phyloP scores from a whole-genome alignment of 92 coral and sea anemone genomes.

The Ricordea florida region DNA sequence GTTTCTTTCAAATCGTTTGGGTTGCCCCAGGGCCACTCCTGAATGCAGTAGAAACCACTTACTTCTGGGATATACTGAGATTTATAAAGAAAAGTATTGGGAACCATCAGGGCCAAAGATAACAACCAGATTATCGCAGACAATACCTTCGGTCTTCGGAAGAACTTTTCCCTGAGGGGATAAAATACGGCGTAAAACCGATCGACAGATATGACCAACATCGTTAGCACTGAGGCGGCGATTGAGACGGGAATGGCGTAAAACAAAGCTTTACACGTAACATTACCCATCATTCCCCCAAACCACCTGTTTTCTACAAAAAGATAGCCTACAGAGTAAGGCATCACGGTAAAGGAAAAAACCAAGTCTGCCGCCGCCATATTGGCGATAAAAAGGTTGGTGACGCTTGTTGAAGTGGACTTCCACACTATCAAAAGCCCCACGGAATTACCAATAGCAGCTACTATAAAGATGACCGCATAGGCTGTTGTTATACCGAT shows the following conservation, averaged over 20 bases:
- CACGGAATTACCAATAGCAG: slow-evolving; percentile 44
- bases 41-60: neutral
- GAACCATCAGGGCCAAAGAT: slow-evolving; percentile 31
- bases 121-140: slow-evolving; percentile 27
- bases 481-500: slow-evolving; percentile 44
- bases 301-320: slow-evolving; percentile 1
- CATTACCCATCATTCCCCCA: slow-evolving; percentile 19
- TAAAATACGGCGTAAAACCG: slow-evolving; percentile 46
- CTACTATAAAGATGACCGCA: slow-evolving; percentile 27
- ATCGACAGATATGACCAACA: slow-evolving; percentile 39
- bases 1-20: neutral
- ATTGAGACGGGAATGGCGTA: slow-evolving; percentile 41
- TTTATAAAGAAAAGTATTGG: neutral
- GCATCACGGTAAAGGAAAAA: slow-evolving; percentile 26
- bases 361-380: slow-evolving; percentile 64
- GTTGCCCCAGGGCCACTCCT: slow-evolving; percentile 26
- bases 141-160: slow-evolving; percentile 32
- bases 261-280: slow-evolving; percentile 33
- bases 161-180: slow-evolving; percentile 28
- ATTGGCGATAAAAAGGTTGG: slow-evolving; percentile 52
- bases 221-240: slow-evolving; percentile 50
- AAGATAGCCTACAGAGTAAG: slow-evolving; percentile 19
- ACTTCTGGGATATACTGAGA: neutral
- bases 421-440: slow-evolving; percentile 38
- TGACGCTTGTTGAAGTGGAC: slow-evolving; percentile 3